Evolutionary conservation across 2,797 vertebrate species (phyloP).

Genomic region (Sylvilagus floridanus): DNA sequence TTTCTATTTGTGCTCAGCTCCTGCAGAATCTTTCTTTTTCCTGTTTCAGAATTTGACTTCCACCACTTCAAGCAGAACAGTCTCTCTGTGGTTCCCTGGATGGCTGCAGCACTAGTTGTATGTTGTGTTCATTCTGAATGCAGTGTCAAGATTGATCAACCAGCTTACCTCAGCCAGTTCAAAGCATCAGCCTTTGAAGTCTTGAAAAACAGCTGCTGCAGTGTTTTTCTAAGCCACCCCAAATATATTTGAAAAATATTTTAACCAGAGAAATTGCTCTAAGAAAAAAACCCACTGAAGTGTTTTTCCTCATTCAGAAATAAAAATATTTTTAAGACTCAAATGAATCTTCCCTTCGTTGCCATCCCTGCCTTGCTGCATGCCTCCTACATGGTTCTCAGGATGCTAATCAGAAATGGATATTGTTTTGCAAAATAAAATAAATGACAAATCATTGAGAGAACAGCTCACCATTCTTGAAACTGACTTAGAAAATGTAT

Average conservation of each 20-base stretch:
- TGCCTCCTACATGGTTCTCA: background rate
- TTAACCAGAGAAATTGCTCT: slow-evolving; percentile 63
- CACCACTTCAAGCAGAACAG: background rate
- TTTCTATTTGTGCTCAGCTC: background rate
- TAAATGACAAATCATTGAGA: background rate
- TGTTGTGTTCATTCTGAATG: background rate
- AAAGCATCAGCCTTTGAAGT: slow-evolving; percentile 54
- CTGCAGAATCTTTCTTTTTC: background rate
- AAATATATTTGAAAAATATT: slow-evolving; percentile 48
- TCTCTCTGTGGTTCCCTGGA: background rate
- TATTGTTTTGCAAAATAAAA: slow-evolving; percentile 29
- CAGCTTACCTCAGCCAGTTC: slow-evolving; percentile 22
- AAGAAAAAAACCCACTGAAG: background rate
- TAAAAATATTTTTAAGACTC: background rate
- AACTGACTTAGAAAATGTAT: background rate
- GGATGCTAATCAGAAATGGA: background rate
- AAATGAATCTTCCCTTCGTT: slow-evolving; percentile 26
- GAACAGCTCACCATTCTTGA: background rate
- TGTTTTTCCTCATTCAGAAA: slow-evolving; percentile 23
- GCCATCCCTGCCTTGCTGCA: background rate
- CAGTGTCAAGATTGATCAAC: background rate
- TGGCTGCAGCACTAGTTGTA: background rate
- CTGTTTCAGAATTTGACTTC: background rate
- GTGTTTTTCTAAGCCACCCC: background rate
- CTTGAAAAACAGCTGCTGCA: slow-evolving; percentile 56